Conservation (phyloP, 2,888 invertebrate species). For the Pammene aurita region DNA sequence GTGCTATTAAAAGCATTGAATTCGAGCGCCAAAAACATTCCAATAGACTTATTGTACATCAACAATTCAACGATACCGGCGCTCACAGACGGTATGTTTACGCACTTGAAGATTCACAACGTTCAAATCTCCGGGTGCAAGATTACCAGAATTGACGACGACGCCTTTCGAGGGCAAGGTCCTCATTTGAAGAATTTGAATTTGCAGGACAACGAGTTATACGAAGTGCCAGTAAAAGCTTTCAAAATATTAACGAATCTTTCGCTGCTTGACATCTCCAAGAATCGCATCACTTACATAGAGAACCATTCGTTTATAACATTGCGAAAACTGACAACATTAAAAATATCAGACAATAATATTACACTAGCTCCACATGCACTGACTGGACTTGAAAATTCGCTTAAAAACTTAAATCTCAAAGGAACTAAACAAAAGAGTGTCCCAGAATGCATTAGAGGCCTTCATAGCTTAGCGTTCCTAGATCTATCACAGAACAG, state of each 20-base stretch:
- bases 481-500: conserved; percentile 95
- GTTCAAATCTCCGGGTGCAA: conserved; percentile 93
- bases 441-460: conserved; percentile 91
- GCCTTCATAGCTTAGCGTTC: conserved; percentile 91
- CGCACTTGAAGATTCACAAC: conserved; percentile 89
- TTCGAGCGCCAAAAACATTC: conserved; percentile 85
- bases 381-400: conserved; percentile 90
- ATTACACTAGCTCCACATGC: conserved; percentile 88
- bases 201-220: conserved; percentile 91
- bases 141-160: conserved; percentile 86
- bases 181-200: conserved; percentile 91
- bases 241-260: conserved; percentile 87
- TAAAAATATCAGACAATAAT: conserved; percentile 95
- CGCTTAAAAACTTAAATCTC: conserved; percentile 93
- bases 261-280: conserved; percentile 91
- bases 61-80: conserved; percentile 92
- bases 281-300: conserved; percentile 89
- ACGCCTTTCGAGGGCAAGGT: conserved; percentile 93
- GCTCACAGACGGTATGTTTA: conserved; percentile 87
- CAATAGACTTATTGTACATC: conserved; percentile 92
- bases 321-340: conserved; percentile 88
- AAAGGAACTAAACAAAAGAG: conserved; percentile 92
- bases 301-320: conserved; percentile 90
- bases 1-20: conserved; percentile 89
- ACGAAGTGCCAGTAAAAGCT: conserved; percentile 89